These are phyloP conservation scores for Nephrocerus scutellatus DNA, from an alignment of 2,888 invertebrate species.

Conservation along the genomic window DNA sequence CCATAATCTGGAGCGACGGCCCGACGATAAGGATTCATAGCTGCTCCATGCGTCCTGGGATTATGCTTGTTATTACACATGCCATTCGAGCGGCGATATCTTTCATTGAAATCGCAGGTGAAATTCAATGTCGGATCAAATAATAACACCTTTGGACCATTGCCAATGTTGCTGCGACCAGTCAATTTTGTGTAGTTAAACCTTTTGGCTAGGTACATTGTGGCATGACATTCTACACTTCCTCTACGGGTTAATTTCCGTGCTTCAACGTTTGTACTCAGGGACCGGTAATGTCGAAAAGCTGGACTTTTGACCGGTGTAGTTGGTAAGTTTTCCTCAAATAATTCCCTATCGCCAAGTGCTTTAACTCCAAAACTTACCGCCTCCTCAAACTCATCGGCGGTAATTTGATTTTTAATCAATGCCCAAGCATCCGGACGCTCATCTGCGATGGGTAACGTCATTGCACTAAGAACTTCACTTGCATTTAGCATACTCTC, in stretches of 20 bases:
- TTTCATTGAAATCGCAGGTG: slow-evolving; percentile 48
- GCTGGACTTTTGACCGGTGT: slow-evolving; percentile 57
- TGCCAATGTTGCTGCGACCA: slow-evolving; percentile 42
- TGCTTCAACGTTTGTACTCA: slow-evolving; percentile 57
- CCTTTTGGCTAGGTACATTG: slow-evolving; percentile 53
- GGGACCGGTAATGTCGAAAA: slow-evolving; percentile 62
- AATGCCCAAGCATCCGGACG: slow-evolving; percentile 32
- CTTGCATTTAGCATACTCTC: neutral
- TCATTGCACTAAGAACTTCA: slow-evolving; percentile 21
- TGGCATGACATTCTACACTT: slow-evolving; percentile 63
- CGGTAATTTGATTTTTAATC: slow-evolving; percentile 18
- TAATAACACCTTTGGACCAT: slow-evolving; percentile 39
- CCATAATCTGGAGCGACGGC: slow-evolving; percentile 67
- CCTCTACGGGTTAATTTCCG: slow-evolving; percentile 60
- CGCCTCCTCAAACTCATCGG: slow-evolving; percentile 44
- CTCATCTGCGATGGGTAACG: slow-evolving; percentile 32
- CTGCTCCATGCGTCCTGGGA: slow-evolving; percentile 61
- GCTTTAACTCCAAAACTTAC: slow-evolving; percentile 54
- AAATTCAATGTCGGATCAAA: slow-evolving; percentile 32
- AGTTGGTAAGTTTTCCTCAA: slow-evolving; percentile 50
- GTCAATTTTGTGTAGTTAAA: slow-evolving; percentile 44
- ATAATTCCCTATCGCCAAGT: slow-evolving; percentile 51
- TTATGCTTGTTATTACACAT: slow-evolving; percentile 67
- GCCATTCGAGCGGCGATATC: slow-evolving; percentile 65
- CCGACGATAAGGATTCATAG: slow-evolving; percentile 64